Conservation (phyloP, 2,888 invertebrate genomes). For the Cepaea hortensis region DNA sequence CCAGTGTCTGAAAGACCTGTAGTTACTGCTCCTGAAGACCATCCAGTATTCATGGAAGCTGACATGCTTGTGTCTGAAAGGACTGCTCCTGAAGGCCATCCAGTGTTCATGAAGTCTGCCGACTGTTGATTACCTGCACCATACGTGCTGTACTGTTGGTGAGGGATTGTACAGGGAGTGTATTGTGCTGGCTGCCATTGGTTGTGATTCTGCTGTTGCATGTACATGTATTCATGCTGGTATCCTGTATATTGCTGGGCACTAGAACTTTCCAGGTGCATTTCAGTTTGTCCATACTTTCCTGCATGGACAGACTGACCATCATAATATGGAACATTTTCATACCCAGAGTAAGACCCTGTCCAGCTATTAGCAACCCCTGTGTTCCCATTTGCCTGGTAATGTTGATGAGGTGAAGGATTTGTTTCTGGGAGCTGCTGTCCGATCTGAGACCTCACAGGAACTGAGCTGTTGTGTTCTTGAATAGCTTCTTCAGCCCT, state of each 20-base stretch:
- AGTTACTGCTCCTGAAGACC: not conserved
- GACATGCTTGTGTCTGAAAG: not conserved
- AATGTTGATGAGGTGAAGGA: not conserved
- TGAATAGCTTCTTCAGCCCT: not conserved
- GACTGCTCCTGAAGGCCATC: not conserved
- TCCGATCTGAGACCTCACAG: not conserved
- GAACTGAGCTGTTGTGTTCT: not conserved
- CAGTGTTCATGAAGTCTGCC: not conserved
- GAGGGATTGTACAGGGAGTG: not conserved
- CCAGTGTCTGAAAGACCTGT: not conserved
- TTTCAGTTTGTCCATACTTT: not conserved
- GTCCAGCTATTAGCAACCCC: not conserved
- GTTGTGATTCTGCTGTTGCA: slow-evolving; percentile 8
- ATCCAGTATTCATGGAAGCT: not conserved
- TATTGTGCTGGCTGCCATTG: not conserved
- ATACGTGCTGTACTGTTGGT: slow-evolving; percentile 3
- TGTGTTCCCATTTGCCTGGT: not conserved
- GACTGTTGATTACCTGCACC: not conserved
- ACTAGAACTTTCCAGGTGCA: not conserved
- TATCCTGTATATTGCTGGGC: not conserved
- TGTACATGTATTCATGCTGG: not conserved
- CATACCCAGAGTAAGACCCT: not conserved
- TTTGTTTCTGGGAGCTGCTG: not conserved
- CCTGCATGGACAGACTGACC: not conserved
- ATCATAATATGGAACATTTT: slow-evolving; percentile 5